Percentiles rank a stretch among this genome's conserved stretches.
Evolutionary conservation across 2,113 vertebrate species (phyloP).

Genomic region (Coturnix japonica): DNA sequence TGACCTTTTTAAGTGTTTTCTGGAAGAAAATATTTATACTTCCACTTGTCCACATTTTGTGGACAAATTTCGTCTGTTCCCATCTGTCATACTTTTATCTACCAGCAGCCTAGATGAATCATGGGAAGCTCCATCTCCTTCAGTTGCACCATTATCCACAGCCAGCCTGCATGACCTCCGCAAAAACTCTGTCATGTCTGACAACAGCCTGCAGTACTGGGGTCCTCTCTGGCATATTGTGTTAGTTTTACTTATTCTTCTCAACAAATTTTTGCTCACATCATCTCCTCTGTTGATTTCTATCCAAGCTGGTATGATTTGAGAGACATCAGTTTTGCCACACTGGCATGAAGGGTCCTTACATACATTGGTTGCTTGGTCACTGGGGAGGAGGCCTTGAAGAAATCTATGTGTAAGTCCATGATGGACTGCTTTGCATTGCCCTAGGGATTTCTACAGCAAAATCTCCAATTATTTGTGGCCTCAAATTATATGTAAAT

Average conservation of each 20-base stretch:
- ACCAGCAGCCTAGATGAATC: neutral
- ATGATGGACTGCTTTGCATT: neutral
- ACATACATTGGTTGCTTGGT: neutral
- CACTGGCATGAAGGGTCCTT: neutral
- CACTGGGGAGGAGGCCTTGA: fast-evolving
- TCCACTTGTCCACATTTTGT: neutral
- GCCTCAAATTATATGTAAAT: conserved; percentile 4
- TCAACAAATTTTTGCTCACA: neutral
- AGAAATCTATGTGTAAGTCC: neutral
- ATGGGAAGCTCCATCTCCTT: neutral
- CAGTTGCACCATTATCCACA: neutral
- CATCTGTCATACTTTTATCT: neutral
- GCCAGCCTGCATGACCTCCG: neutral
- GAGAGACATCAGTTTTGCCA: neutral
- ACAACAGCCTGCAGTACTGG: neutral
- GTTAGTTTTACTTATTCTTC: neutral
- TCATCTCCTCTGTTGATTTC: fast-evolving
- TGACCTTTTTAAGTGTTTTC: neutral
- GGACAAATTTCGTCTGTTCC: neutral
- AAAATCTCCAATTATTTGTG: neutral
- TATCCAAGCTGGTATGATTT: neutral
- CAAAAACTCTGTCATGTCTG: neutral
- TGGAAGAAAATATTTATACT: neutral
- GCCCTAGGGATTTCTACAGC: neutral
- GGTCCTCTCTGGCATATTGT: neutral